These are phyloP conservation scores for Polymixis flavicincta DNA, from an alignment of 2,888 invertebrate genomes.

Conservation along the genomic window DNA sequence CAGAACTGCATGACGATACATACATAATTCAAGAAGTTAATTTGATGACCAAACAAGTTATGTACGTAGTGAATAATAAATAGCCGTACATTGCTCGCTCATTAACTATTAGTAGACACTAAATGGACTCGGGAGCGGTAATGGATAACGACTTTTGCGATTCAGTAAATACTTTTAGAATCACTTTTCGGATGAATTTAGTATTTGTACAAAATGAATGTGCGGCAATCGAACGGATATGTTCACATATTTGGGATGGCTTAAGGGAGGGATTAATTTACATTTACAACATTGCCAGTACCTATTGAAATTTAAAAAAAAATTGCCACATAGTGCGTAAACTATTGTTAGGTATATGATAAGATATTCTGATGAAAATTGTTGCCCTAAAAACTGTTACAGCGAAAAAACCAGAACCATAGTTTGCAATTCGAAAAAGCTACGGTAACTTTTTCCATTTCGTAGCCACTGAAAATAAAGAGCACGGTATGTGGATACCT, in stretches of 20 bases:
- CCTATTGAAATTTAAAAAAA: constrained; percentile 19
- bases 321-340: not conserved
- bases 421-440: not conserved
- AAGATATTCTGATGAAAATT: constrained; percentile 17
- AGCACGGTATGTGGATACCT: not conserved
- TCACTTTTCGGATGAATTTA: constrained; percentile 16
- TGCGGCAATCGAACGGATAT: not conserved
- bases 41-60: constrained; percentile 46
- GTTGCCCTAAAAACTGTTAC: not conserved
- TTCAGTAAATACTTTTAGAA: constrained; percentile 37
- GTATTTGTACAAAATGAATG: constrained; percentile 8
- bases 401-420: constrained; percentile 1
- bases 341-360: not conserved
- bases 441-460: constrained; percentile 13
- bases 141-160: constrained; percentile 44
- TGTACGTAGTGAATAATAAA: constrained; percentile 51
- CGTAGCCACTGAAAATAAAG: constrained; percentile 1
- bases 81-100: constrained; percentile 47
- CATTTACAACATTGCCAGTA: not conserved
- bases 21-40: constrained; percentile 48
- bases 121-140: constrained; percentile 41
- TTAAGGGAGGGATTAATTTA: not conserved
- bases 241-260: constrained; percentile 13
- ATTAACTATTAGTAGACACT: constrained; percentile 56
- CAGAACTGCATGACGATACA: constrained; percentile 25